Evolutionary conservation across 1,140 invertebrate genomes (phyloP).

Genomic region (Venturia canescens): DNA sequence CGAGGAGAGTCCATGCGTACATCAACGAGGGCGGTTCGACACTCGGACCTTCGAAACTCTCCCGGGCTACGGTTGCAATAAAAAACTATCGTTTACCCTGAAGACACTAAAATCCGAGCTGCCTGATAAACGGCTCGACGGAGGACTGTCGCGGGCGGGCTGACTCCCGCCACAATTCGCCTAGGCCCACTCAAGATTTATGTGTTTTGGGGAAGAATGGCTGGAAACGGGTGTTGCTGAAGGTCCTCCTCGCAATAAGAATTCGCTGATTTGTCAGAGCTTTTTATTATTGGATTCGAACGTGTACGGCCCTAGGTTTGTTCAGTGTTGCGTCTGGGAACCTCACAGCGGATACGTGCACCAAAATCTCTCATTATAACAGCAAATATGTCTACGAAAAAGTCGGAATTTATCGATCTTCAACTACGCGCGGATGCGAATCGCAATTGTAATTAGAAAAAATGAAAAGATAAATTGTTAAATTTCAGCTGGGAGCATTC

Average conservation of each 20-base stretch:
- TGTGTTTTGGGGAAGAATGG: background rate
- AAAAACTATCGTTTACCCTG: conserved; percentile 1
- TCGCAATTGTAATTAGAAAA: too few species aligned
- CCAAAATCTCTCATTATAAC: too few species aligned
- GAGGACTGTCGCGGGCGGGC: background rate
- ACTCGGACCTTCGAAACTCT: background rate
- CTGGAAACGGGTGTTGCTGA: background rate
- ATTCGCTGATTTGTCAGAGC: conserved; percentile 33
- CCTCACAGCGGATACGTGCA: too few species aligned
- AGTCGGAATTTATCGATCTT: too few species aligned
- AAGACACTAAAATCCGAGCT: background rate
- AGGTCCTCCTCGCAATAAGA: background rate
- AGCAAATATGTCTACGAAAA: too few species aligned
- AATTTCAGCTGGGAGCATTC: too few species aligned
- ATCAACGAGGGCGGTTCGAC: background rate
- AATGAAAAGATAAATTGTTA: too few species aligned
- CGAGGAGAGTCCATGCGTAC: background rate
- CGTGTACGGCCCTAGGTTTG: too few species aligned
- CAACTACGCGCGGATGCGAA: too few species aligned
- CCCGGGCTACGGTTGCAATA: background rate
- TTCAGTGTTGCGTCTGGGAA: too few species aligned
- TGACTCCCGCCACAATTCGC: background rate
- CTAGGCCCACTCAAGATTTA: background rate
- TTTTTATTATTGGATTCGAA: too few species aligned
- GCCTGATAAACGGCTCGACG: background rate